These are phyloP conservation scores for Aspidiotus rigidus DNA, from an alignment of 2,888 invertebrate species.

Conservation along the genomic window DNA sequence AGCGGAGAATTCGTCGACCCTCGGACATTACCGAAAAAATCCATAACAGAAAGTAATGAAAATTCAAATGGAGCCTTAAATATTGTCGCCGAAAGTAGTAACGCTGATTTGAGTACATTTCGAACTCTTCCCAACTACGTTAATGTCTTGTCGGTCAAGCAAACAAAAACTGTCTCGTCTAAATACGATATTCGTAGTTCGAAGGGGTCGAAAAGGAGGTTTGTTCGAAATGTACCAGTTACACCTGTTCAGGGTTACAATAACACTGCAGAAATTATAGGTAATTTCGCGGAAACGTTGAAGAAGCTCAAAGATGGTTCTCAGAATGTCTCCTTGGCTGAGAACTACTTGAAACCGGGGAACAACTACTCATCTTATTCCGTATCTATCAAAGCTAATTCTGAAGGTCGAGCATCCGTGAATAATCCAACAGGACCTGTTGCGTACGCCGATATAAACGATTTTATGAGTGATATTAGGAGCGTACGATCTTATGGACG, in stretches of 20 bases:
- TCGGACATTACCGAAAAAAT: slow-evolving; percentile 24
- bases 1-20: background rate
- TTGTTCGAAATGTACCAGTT: background rate
- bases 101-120: background rate
- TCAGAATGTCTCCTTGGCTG: background rate
- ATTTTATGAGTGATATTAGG: background rate
- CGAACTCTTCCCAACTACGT: slow-evolving; percentile 8
- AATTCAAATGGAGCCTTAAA: background rate
- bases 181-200: slow-evolving; percentile 17
- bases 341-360: background rate
- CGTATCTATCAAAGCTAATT: background rate
- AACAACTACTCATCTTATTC: background rate
- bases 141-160: slow-evolving; percentile 19
- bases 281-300: background rate
- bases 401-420: background rate
- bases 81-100: background rate
- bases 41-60: slow-evolving; percentile 20
- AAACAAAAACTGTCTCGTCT: slow-evolving; percentile 15
- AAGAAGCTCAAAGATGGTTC: background rate
- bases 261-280: background rate
- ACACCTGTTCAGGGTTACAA: background rate
- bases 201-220: slow-evolving; percentile 3
- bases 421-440: background rate
- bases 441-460: background rate
- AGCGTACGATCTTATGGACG: slow-evolving; percentile 9